These are phyloP conservation scores for Epizoanthus stellaris DNA, from an alignment of 92 coral and sea anemone genomes.

Conservation along the genomic window DNA sequence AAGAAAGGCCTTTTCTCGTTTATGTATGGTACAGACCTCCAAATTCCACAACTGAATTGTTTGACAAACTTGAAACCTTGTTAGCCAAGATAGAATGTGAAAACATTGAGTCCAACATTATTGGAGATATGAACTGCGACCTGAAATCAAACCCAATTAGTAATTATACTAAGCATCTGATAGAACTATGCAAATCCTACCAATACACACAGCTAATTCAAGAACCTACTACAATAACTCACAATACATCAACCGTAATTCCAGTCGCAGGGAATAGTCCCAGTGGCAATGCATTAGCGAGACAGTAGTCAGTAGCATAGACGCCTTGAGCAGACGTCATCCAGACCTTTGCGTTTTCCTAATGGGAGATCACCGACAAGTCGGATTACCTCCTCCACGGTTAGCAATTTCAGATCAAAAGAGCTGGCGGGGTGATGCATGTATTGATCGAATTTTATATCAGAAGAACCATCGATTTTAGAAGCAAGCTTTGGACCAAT, in stretches of 20 bases:
- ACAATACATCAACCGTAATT: constrained; percentile 39
- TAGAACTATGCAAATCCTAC: constrained; percentile 45
- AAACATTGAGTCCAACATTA: constrained; percentile 51
- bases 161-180: constrained; percentile 49
- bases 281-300: too few relatives aligned
- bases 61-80: constrained; percentile 33
- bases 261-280: too few relatives aligned
- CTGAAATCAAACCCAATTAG: constrained; percentile 28
- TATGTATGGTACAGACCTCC: not conserved
- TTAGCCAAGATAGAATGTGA: constrained; percentile 44
- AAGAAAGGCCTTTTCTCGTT: not conserved
- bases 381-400: too few relatives aligned
- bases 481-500: too few relatives aligned
- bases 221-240: constrained; percentile 43
- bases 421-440: too few relatives aligned
- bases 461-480: too few relatives aligned
- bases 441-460: too few relatives aligned
- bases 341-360: too few relatives aligned
- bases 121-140: constrained; percentile 48
- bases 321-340: too few relatives aligned
- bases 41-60: constrained; percentile 1
- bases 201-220: constrained; percentile 44
- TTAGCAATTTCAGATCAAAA: too few relatives aligned
- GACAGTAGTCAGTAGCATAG: too few relatives aligned
- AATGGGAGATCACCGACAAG: too few relatives aligned